phyloP scores from a whole-genome alignment of 1,140 invertebrate species.

The Goniozus legneri region DNA sequence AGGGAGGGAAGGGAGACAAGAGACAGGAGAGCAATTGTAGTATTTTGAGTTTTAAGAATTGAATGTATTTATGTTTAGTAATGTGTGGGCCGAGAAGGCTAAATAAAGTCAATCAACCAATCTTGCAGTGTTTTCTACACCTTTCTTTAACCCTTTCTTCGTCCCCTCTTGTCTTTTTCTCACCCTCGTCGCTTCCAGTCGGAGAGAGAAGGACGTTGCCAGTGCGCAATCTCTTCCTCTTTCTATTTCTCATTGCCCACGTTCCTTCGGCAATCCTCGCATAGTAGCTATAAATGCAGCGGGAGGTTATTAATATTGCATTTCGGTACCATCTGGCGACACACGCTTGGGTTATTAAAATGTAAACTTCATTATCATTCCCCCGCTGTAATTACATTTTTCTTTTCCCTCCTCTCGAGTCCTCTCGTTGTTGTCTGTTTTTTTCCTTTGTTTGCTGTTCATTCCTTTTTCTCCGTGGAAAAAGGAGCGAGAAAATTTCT shows the following conservation, averaged over 20 bases:
- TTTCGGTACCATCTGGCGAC: slow-evolving; percentile 33
- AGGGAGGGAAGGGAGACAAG: too few species aligned
- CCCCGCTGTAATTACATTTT: slow-evolving; percentile 32
- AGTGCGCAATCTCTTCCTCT: too few species aligned
- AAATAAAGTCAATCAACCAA: too few species aligned
- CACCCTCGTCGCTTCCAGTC: background rate
- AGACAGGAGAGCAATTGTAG: too few species aligned
- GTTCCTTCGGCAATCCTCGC: background rate
- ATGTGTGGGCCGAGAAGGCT: too few species aligned
- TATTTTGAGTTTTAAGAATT: too few species aligned
- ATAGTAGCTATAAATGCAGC: slow-evolving; percentile 16
- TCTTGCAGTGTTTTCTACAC: too few species aligned
- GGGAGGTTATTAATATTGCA: slow-evolving; percentile 30
- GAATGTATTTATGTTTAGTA: too few species aligned
- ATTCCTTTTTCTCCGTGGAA: background rate
- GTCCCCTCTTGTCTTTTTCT: background rate
- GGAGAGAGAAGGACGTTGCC: too few species aligned
- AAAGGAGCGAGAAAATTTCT: too few species aligned
- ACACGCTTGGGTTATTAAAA: slow-evolving; percentile 33
- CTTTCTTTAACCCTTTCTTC: background rate
- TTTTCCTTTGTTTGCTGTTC: background rate
- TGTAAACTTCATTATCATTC: slow-evolving; percentile 39
- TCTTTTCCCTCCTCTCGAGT: background rate
- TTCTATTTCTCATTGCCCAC: background rate
- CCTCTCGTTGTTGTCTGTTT: background rate